Evolutionary conservation across 2,888 invertebrate genomes (phyloP).

Genomic region (Thera britannica): DNA sequence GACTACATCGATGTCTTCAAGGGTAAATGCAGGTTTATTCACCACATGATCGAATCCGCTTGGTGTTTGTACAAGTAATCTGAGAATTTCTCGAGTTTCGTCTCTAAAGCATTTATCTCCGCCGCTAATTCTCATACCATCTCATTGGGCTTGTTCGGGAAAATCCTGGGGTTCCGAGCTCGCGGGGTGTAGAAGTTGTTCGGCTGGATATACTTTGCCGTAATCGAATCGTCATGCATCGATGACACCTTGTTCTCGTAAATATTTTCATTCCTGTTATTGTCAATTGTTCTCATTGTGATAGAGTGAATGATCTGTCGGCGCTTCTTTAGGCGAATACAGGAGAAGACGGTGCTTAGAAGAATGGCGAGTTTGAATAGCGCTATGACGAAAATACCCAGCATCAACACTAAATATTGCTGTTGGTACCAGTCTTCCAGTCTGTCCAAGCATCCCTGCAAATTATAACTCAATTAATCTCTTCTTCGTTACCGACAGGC

Average conservation of each 20-base stretch:
- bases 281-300: slow-evolving; percentile 68
- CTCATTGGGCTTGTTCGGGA: slow-evolving; percentile 77
- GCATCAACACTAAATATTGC: slow-evolving; percentile 89
- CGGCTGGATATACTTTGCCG: slow-evolving; percentile 77
- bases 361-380: slow-evolving; percentile 90
- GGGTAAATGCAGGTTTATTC: slow-evolving; percentile 28
- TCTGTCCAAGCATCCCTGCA: slow-evolving; percentile 87
- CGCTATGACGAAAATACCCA: slow-evolving; percentile 87
- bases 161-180: slow-evolving; percentile 76
- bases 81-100: slow-evolving; percentile 78
- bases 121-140: slow-evolving; percentile 83
- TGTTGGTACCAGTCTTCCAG: slow-evolving; percentile 91
- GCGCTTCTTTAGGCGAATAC: slow-evolving; percentile 85
- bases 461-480: slow-evolving; percentile 39
- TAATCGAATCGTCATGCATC: slow-evolving; percentile 70
- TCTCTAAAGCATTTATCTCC: slow-evolving; percentile 84
- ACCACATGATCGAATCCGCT: slow-evolving; percentile 87
- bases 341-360: slow-evolving; percentile 88
- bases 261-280: slow-evolving; percentile 71
- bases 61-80: slow-evolving; percentile 82
- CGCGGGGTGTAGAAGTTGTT: slow-evolving; percentile 80
- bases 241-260: slow-evolving; percentile 65
- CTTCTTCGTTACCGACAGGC: too few relatives aligned
- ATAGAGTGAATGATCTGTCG: slow-evolving; percentile 76
- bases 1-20: background rate